A percentile compares a stretch with the other conserved stretches of the same genome.
phyloP scores from a whole-genome alignment of 1,140 invertebrate genomes.

The Anastrepha obliqua region DNA sequence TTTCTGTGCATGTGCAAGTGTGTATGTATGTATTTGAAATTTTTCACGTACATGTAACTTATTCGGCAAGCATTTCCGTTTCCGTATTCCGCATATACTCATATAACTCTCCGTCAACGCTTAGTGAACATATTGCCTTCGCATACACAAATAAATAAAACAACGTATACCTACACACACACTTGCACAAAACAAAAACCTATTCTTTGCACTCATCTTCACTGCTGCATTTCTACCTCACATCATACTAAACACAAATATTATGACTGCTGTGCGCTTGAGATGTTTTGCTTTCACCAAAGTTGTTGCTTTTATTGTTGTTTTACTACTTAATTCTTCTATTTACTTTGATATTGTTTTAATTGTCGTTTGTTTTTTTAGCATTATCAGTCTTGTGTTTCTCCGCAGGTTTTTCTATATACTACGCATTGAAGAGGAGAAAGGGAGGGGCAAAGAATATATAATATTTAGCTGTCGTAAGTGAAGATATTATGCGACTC shows the following conservation, averaged over 20 bases:
- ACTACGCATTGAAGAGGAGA: no score
- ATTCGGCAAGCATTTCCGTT: slow-evolving; percentile 23
- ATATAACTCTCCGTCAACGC: not conserved
- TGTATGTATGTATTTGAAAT: not conserved
- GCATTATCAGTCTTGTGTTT: no score
- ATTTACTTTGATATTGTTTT: slow-evolving; percentile 24
- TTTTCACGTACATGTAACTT: not conserved
- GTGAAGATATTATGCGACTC: no score
- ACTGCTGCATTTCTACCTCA: not conserved
- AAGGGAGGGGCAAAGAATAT: no score
- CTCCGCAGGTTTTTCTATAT: no score
- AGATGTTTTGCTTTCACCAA: not conserved
- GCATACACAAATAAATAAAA: not conserved
- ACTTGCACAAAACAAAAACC: not conserved
- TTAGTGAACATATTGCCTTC: not conserved
- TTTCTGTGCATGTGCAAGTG: not conserved
- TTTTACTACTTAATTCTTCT: not conserved
- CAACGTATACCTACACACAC: not conserved
- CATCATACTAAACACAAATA: not conserved
- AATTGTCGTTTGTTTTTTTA: not conserved
- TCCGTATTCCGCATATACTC: not conserved
- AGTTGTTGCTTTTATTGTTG: not conserved
- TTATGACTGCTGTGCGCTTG: not conserved
- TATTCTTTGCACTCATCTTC: not conserved
- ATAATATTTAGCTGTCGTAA: no score